Percentiles rank a stretch among this genome's conserved stretches.
Evolutionary conservation across 64 coral and sea anemone genomes (phyloP).

Genomic region (Anthopleura sola): DNA sequence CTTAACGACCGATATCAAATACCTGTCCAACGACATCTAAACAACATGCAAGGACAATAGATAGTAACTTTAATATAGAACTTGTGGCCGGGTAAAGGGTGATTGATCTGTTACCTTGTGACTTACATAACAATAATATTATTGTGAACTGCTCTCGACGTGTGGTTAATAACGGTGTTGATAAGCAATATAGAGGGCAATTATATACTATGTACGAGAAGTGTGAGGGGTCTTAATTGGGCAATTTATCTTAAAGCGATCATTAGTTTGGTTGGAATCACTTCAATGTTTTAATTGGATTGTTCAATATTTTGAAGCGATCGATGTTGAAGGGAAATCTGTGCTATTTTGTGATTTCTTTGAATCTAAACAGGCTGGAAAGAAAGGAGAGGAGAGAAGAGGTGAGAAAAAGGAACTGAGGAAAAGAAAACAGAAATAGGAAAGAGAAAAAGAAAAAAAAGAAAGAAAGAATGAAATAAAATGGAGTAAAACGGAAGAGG

Average conservation of each 20-base stretch:
- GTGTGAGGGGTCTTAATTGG: neutral
- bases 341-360: too few species aligned
- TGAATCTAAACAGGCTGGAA: too few species aligned
- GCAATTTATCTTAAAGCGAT: neutral
- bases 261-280: neutral
- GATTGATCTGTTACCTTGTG: neutral
- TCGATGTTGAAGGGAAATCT: too few species aligned
- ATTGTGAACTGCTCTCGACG: neutral
- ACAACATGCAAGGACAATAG: neutral
- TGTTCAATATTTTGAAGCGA: too few species aligned
- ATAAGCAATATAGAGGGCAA: neutral
- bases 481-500: too few species aligned
- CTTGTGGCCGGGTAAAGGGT: too few species aligned
- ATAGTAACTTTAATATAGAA: neutral
- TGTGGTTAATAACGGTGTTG: neutral
- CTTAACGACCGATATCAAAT: conserved; percentile 2
- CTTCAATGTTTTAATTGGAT: too few species aligned
- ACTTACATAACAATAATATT: neutral
- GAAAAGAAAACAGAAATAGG: too few species aligned
- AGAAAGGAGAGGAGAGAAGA: too few species aligned
- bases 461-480: too few species aligned
- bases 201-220: neutral
- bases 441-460: too few species aligned
- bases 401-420: too few species aligned
- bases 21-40: neutral